Evolutionary conservation across 2,113 vertebrate genomes (phyloP).

Genomic region (Orthochromis malagaraziensis): DNA sequence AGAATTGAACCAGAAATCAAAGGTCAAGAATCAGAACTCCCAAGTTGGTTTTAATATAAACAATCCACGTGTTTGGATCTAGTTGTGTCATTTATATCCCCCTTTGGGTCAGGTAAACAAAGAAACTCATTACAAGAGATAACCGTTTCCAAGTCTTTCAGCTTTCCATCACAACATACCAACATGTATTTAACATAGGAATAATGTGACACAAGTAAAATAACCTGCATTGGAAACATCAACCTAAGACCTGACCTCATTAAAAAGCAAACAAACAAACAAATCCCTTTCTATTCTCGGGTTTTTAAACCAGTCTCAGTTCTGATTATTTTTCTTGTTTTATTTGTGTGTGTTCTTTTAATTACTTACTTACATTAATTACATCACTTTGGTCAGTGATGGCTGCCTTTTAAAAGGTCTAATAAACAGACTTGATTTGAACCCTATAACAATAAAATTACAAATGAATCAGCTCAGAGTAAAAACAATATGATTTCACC

Average conservation of each 20-base stretch:
- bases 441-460: background rate
- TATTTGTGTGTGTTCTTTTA: background rate
- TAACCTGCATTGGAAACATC: background rate
- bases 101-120: background rate
- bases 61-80: fast-evolving
- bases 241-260: background rate
- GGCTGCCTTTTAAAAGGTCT: background rate
- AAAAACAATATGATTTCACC: background rate
- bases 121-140: background rate
- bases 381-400: background rate
- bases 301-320: background rate
- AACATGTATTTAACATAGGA: background rate
- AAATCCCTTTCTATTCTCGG: background rate
- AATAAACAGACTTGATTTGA: background rate
- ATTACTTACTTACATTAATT: background rate
- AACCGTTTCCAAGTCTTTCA: background rate
- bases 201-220: background rate
- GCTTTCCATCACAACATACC: background rate
- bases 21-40: background rate
- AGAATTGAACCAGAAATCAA: background rate
- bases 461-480: background rate
- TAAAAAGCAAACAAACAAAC: background rate
- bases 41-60: background rate
- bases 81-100: background rate
- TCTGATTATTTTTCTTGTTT: background rate